Evolutionary conservation across 1,140 invertebrate genomes (phyloP), one percentile per base, ranked within the genome.

Genomic region (Euura lappo): DNA sequence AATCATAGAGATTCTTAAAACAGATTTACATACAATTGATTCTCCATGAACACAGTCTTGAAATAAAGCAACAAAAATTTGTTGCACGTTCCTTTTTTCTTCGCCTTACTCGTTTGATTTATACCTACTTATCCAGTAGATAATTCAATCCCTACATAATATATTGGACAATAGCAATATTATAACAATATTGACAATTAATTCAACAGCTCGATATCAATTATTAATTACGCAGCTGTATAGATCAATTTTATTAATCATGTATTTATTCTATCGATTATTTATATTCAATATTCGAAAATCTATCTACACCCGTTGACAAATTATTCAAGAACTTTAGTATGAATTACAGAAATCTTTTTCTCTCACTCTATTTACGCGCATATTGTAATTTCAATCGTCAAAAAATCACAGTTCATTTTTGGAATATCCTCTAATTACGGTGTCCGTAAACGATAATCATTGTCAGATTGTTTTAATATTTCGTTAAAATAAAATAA

Each of bases 11-110:
- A 69, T 44, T 42, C 45, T 69, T 65, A 68, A 51, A 72, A 42
- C 68, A 73, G 68, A 44, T 69, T 72, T 72, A 68, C 66, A 43
- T 44, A 44, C 71, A 44, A 65, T 47, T n/a, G 44, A 69, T 64
- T 13, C 65, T 70, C 72, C 72, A 73, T 69, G 42, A 73, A 70
- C 65, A 73, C 72, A 73, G 72, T 73, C 72, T 73, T 70, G 69
- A 65, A 69, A 68, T n/a, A 60, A 60, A 60, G 51, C 51, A 60
- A 60, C 51, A 8, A 60, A 28, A 60, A 6, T 3, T 60, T 60
- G 51, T 60, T 60, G 51, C 51, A 60, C 51, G 5, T 60, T 60
- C 3, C 13, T 60, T 28, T 28, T 28, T 28, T 28, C 4, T 11
- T 60, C 10, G 10, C 10, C 51, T 11, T 60, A 60, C 13, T 28